Base-by-base conservation (phyloP, 1,140 invertebrate species). In the Trigoniulus corallinus region DNA sequence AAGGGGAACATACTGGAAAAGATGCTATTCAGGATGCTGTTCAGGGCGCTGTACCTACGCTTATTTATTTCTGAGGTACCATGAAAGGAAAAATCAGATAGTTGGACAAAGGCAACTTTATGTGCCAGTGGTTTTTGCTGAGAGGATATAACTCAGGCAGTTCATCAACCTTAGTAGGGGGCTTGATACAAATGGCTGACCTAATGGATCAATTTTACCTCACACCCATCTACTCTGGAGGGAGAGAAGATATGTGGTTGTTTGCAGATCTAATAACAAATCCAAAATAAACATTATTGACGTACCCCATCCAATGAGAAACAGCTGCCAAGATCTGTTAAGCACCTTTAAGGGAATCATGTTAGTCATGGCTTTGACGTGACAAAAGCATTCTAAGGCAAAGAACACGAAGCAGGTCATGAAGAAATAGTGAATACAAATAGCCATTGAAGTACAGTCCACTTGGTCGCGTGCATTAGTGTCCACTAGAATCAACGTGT, bases 401-500 rank as follows among this genome's bases (percentile, higher is more conserved):
- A 48, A 23, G 24, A 48, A 48, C 7, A 24, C 7, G 24, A 37
- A 48, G 20, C 13, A 29, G 3, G 18, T 23, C 12, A 21, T 29
- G 21, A 37, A 48, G 34, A 48, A 48, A 22, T 18, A 48, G 37
- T 48, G 47, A 39, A 48, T 48, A 22, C 26, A 37, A 24, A 48
- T 48, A 23, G 47, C 26, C 7, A 22, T 23, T 21, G 27, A 4
- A n/a, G n/a, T 10, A 24, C 12, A 48, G n/a, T 48, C 47, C 25
- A 48, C 21, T 24, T 48, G 34, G 13, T 34, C 15, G 15, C 7
- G 15, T 15, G 29, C 15, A 34, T 34, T 7, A 15, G 15, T 34
- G 29, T 34, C 29, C 7, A 34, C 15, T 15, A 34, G 15, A 34
- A 34, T 34, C 7, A 34, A 15, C 15, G 15, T 34, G 29, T 34